Conservation (phyloP, 2,113 vertebrate species). For the Sinosuthora webbiana region DNA sequence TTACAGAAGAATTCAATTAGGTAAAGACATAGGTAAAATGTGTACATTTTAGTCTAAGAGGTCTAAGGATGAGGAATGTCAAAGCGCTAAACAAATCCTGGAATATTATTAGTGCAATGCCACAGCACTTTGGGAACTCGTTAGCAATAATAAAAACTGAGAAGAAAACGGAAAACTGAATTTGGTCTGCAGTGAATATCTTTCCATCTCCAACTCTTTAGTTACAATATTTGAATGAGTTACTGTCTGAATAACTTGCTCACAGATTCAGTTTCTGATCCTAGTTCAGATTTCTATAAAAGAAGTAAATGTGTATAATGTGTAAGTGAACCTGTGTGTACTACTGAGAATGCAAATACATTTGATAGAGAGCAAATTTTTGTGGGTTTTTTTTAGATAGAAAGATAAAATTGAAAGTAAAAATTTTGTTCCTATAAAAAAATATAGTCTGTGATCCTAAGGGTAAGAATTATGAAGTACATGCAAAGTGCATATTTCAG, state of each 20-base stretch:
- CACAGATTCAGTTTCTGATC: background rate
- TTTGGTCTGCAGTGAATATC: background rate
- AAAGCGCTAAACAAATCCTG: background rate
- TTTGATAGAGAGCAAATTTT: background rate
- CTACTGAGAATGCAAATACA: background rate
- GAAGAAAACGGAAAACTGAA: background rate
- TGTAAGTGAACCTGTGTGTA: rapidly evolving
- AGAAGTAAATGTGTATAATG: background rate
- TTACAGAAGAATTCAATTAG: background rate
- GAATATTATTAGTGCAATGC: background rate
- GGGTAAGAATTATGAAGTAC: background rate
- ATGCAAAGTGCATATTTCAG: background rate
- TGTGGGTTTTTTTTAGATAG: background rate
- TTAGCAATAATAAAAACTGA: background rate
- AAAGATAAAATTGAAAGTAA: background rate
- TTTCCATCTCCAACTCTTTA: background rate
- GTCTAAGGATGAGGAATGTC: background rate
- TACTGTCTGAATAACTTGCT: background rate
- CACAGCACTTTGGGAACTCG: background rate
- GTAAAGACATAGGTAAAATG: background rate
- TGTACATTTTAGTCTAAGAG: background rate
- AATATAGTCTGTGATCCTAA: background rate
- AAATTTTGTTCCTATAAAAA: background rate
- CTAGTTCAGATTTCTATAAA: background rate
- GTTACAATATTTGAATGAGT: background rate